A percentile compares a stretch with the other conserved stretches of the same genome.
phyloP scores from a whole-genome alignment of 2,113 vertebrate species.

The Rhea pennata region DNA sequence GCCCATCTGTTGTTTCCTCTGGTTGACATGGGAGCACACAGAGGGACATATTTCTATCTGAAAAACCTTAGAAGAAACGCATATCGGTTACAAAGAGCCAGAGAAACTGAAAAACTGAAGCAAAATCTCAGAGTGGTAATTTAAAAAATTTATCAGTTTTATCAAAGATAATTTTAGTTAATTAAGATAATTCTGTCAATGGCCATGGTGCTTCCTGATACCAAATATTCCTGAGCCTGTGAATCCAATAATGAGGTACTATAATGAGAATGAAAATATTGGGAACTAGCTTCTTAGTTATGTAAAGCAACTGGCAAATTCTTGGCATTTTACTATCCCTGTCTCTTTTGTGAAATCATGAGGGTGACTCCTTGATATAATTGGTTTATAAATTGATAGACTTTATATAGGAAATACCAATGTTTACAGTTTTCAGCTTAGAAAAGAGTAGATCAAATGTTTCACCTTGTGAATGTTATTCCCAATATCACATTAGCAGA shows the following conservation, averaged over 20 bases:
- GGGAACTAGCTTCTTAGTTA: not conserved
- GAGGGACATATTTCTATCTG: conserved; percentile 2
- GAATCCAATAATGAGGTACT: not conserved
- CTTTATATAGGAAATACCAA: not conserved
- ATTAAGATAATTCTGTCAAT: not conserved
- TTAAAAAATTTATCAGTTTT: not conserved
- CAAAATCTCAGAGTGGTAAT: not conserved
- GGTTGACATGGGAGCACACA: conserved; percentile 2
- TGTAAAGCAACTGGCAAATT: not conserved
- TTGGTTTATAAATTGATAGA: not conserved
- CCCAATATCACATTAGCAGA: not conserved
- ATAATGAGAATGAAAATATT: not conserved
- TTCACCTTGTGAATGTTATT: not conserved
- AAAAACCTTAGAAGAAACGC: conserved; percentile 46
- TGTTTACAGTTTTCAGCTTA: not conserved
- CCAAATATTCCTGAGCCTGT: not conserved
- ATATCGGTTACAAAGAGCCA: conserved; percentile 50
- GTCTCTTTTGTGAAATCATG: not conserved
- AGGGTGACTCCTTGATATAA: not conserved
- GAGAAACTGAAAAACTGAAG: conserved; percentile 44
- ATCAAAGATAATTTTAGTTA: not conserved
- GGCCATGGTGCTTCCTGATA: not conserved
- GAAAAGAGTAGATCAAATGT: not conserved
- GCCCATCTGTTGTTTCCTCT: conserved; percentile 41
- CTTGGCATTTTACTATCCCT: not conserved